Conservation (phyloP, 2,113 vertebrate species). For the Amblyopsis rosae region DNA sequence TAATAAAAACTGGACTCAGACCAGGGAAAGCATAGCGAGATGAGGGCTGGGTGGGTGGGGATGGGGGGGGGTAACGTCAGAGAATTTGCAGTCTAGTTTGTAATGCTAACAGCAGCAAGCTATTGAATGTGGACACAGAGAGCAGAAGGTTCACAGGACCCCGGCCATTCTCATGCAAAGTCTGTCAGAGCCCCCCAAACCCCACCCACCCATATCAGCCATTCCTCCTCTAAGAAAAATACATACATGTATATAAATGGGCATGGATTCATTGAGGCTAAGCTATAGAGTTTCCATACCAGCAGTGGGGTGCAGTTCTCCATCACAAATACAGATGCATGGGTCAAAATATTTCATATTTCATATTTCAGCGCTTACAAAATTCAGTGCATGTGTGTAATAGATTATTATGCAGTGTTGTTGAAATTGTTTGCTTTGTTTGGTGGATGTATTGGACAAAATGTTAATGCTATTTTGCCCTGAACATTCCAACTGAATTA, state of each 20-base stretch:
- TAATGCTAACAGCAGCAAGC: constrained; percentile 74
- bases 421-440: no score
- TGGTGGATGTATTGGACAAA: no score
- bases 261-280: constrained; percentile 23
- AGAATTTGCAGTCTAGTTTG: constrained; percentile 76
- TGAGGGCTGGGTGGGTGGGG: neutral
- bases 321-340: neutral
- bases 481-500: neutral
- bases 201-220: neutral
- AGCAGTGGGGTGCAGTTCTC: constrained; percentile 1
- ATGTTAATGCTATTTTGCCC: neutral
- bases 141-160: constrained; percentile 82
- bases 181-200: constrained; percentile 39
- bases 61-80: constrained; percentile 12
- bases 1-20: constrained; percentile 36
- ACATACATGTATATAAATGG: constrained; percentile 60
- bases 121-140: constrained; percentile 72
- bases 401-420: no score
- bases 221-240: constrained; percentile 40
- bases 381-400: no score
- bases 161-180: constrained; percentile 77
- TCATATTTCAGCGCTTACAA: neutral
- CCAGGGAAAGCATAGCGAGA: constrained; percentile 26
- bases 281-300: constrained; percentile 4
- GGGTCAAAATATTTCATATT: neutral